Evolutionary conservation across 1,140 invertebrate genomes (phyloP), one percentile per base, ranked within the genome.

Genomic region (Acromyrmex echinatior): DNA sequence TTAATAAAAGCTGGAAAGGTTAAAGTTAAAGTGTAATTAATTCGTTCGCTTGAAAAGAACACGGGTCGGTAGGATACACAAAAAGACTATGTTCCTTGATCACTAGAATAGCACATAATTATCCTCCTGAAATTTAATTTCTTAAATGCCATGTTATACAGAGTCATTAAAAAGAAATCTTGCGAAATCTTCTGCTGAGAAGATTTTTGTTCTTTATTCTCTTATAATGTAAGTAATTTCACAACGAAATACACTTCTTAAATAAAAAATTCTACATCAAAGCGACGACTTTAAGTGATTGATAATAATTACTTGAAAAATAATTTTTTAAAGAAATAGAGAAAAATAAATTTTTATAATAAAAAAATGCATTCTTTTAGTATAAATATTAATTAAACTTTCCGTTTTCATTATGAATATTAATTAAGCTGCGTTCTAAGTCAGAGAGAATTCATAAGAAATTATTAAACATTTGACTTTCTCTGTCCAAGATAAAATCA

Each of bases 401-500:
- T 35, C 5, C 6, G 31, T 35, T 35, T 35, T 35, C 5, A 35
- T 31, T 31, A 35, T 35, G 31, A 35, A 35, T 35, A 73, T 58
- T 53, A 71, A 53, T 68, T 58, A 39, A 58, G 18, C 10, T 35
- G 31, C 31, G 7, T 10, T 73, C 5, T 56, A 31, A 65, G 18
- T 7, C 16, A 35, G 18, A 35, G 10, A 21, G 10, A 21, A 0
- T 28, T 31, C n/a, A 2, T 58, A 74, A 74, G 39, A 39, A 18
- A 58, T 35, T 35, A 74, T 16, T 58, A 21, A 66, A n/a, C 31
- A 68, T 5, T 74, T 58, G 18, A 3, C 0, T 4, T 35, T 94
- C 97, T 97, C n/a, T 97, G 95, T 53, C 5, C 12, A 49, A 31
- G 6, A 31, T 88, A 2, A 9, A 77, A 39, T 0, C 16, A 12